Base-by-base conservation (phyloP, 1,140 invertebrate species). In the Drosophila lowei region DNA sequence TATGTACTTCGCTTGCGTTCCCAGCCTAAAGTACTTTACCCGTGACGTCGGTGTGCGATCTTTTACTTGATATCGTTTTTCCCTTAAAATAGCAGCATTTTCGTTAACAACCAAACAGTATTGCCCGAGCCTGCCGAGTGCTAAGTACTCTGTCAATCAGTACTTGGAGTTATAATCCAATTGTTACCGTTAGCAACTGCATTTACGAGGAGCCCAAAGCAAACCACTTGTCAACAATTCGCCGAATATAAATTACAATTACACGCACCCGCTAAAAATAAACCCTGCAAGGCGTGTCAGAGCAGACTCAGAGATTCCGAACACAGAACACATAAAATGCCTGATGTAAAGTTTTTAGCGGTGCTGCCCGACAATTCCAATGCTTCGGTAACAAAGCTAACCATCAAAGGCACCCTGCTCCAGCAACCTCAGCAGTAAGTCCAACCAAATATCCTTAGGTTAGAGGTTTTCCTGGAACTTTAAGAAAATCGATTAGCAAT, bases 1-100 rank as follows among this genome's bases (percentile, higher is more conserved):
- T 61, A 83, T 81, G 78, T 41, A 66, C 60, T 50, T 58, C 15
- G 52, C 21, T 18, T 53, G 9, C 38, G 56, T 38, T 21, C 44
- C 25, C 44, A 50, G 8, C 38, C 16, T 25, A 52, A 41, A 48
- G 66, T 72, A 72, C 66, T 46, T 71, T 61, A 56, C 38, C 61
- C 65, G 72, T 85, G 80, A 85, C 80, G 79, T 79, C 41, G 47
- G 52, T 41, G 53, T 57, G 25, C 52, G 72, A 75, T 73, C 73
- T 72, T 72, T 65, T 15, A 56, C 43, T 34, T 42, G 28, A 68
- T 61, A 63, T 53, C 38, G 41, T 48, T 38, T 48, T 49, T 55
- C 48, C 74, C 41, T 57, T 73, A 50, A 75, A 58, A 64, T 53
- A 55, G 46, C 13, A 53, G 23, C 46, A 34, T 41, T 30, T 56